Conservation (phyloP, 2,888 invertebrate genomes). For the Pollenia amentaria region DNA sequence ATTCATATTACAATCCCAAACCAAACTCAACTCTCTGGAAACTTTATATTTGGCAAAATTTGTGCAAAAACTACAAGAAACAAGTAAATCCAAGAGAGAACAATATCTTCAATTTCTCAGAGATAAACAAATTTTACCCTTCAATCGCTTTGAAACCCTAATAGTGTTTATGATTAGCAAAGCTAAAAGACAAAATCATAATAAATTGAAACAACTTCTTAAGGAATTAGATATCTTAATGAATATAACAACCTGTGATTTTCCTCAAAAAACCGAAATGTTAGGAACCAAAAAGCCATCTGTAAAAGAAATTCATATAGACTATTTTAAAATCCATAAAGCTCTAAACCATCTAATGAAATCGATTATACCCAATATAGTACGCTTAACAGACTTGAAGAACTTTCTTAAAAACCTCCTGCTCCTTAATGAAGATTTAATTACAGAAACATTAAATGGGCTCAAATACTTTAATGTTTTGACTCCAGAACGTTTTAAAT, state of each 20-base stretch:
- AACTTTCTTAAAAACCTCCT: constrained; percentile 44
- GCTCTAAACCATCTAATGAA: constrained; percentile 27
- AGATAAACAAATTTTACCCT: constrained; percentile 10
- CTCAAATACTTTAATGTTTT: constrained; percentile 29
- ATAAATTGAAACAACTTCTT: constrained; percentile 39
- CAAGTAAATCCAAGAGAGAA: neutral
- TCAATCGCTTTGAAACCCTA: neutral
- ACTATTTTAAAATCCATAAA: constrained; percentile 39
- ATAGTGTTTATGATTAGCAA: constrained; percentile 16
- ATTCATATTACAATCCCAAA: constrained; percentile 14
- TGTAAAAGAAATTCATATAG: neutral
- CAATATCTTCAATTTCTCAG: constrained; percentile 25
- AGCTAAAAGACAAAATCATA: constrained; percentile 7
- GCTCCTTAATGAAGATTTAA: neutral
- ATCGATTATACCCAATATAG: constrained; percentile 52
- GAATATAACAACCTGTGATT: neutral
- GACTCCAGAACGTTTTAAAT: constrained; percentile 29
- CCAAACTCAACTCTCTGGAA: constrained; percentile 12
- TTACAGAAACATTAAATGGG: constrained; percentile 16
- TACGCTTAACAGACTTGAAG: constrained; percentile 43
- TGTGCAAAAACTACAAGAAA: constrained; percentile 40
- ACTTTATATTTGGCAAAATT: constrained; percentile 61
- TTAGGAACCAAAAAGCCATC: neutral
- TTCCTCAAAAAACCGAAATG: no score
- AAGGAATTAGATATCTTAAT: constrained; percentile 40